Evolutionary conservation across 2,888 invertebrate genomes (phyloP).

Genomic region (Andrena camellia): DNA sequence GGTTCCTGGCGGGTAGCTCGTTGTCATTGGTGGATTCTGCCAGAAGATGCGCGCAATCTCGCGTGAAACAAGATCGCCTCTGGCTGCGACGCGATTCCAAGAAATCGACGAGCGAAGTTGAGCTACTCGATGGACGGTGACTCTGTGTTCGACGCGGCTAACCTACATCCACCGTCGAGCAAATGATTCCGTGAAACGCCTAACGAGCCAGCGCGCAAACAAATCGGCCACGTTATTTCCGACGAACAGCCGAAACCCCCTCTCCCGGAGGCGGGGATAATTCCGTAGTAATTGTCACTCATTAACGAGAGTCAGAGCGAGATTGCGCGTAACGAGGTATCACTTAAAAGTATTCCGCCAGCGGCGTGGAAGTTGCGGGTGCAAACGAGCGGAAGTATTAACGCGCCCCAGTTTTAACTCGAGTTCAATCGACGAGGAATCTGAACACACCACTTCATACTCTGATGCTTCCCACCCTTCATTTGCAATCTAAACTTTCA

Average conservation of each 20-base stretch:
- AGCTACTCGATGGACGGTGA: constrained; percentile 65
- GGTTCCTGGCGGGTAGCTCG: background rate
- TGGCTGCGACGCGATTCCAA: constrained; percentile 53
- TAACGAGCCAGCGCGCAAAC: constrained; percentile 44
- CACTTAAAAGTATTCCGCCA: background rate
- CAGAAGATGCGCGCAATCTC: no score
- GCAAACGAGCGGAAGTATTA: background rate
- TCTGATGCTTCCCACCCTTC: no score
- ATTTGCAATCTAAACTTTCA: no score
- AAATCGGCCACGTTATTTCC: constrained; percentile 44
- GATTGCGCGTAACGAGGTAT: constrained; percentile 11
- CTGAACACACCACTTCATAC: no score
- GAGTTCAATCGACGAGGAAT: no score
- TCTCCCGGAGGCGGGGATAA: constrained; percentile 27
- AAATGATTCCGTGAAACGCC: constrained; percentile 68
- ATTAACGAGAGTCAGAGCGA: constrained; percentile 9
- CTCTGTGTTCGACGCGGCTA: constrained; percentile 55
- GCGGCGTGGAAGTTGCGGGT: background rate
- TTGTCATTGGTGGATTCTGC: no score
- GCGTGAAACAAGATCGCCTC: constrained; percentile 15
- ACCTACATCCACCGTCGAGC: constrained; percentile 58
- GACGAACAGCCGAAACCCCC: constrained; percentile 22
- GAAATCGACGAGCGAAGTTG: constrained; percentile 73
- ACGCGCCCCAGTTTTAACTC: background rate
- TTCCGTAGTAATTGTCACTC: constrained; percentile 28